Base-by-base conservation (phyloP, 2,888 invertebrate genomes). In the Coenonympha arcania region DNA sequence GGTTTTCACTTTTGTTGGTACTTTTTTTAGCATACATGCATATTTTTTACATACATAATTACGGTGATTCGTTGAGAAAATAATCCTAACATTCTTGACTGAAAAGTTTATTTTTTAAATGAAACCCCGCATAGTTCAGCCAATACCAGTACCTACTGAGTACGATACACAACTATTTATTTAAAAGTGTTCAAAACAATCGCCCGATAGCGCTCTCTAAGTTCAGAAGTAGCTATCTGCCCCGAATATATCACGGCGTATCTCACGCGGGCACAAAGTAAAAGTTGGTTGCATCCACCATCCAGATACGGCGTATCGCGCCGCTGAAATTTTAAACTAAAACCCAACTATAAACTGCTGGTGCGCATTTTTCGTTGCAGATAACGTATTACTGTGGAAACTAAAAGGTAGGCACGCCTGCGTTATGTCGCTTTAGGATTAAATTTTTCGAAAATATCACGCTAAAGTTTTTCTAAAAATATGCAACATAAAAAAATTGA, bases 221-320 rank as follows among this genome's bases (percentile, higher is more conserved):
- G 54, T 62, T 58, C 46, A 24, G 48, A 55, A 57, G 52, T 55
- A 45, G 51, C 51, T 62, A 62, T 63, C 63, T 59, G 16, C 24
- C 37, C 46, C 40, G 60, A 60, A 62, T 61, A 63, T 64, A 66
- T 62, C 63, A 60, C 62, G 36, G 47, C 55, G 50, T 64, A 64
- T 64, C 64, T 57, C 52, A 33, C 52, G 50, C 22, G 50, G 56
- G 54, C 50, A 52, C 56, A 55, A 54, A 58, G 62, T 56, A 56
- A 57, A 64, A 64, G 49, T 64, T 64, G 49, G 41, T 49, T 39
- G 53, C 45, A 57, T 52, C 54, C 56, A 56, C 50, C 45, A 57
- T 52, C 54, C 56, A 56, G 62, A 63, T 63, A 62, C 52, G 19
- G 36, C 36, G 47, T 60, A 63, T 62, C 61, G 53, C 46, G 41